Base-by-base conservation (phyloP, 2,797 vertebrate species). In the Rhabdophis nuchalis region DNA sequence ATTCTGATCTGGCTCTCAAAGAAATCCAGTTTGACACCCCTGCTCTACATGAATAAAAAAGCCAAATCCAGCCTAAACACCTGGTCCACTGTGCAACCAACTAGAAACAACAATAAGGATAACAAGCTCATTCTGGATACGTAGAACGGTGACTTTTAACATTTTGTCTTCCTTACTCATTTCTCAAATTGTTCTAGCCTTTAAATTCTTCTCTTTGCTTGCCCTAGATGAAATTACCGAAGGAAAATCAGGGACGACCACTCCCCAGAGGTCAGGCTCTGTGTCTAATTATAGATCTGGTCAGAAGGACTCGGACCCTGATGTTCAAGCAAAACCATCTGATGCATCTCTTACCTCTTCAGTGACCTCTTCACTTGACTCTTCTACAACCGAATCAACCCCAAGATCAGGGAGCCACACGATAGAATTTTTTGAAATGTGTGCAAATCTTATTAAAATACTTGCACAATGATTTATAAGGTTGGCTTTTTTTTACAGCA, bases 341-440 rank as follows among this genome's bases (percentile, higher is more conserved):
- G 99, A 99, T 92, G 97, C 97, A 90, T 99, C 99, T 85, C 97
- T 99, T 96, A 98, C 98, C 72, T 98, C 99, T 89, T 99, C 99
- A 29, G 96, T 98, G 96, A 99, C 98, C 94, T 99, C 98, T 88
- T 99, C 98, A 50, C 98, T 98, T 85, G 99, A 99, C 95, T 99
- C 99, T 52, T 97, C 98, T 1, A 98, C 96, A 68, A 98, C 98
- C 41, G 98, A 98, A 1, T 46, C 94, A 97, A 90, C 97, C 97
- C 97, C 99, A 36, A 98, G 99, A 91, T 98, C 99, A 14, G 99
- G 99, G 96, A 99, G 99, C 97, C 99, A 99, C 97, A 99, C 99
- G 86, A 99, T 99, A 94, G 99, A 99, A 94, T 99, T 99, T 96
- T 99, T 99, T 96, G 99, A 99, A 98, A 99, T 99, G 99, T 99